phyloP scores from a whole-genome alignment of 1,140 invertebrate species.

The Drosophila elegans region DNA sequence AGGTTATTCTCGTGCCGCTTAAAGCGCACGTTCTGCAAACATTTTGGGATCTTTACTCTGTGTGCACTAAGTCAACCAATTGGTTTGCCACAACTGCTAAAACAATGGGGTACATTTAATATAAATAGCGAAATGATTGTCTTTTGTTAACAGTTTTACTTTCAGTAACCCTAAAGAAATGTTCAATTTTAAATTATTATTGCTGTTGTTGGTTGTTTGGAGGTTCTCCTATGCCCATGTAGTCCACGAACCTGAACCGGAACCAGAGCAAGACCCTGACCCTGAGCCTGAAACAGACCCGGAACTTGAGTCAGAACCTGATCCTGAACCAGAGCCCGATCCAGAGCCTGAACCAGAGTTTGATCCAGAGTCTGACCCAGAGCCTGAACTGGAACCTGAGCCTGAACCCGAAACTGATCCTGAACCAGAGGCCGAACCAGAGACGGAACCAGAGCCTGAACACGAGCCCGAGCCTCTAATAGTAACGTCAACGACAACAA shows the following conservation, averaged over 20 bases:
- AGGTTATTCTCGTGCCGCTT: conserved; percentile 25
- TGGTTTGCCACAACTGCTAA: conserved; percentile 1
- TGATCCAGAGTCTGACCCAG: background rate
- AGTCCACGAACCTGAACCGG: background rate
- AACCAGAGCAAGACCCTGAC: background rate
- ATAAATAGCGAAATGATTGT: conserved; percentile 7
- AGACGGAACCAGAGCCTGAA: background rate
- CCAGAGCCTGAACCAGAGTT: background rate
- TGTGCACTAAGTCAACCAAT: conserved; percentile 4
- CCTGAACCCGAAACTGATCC: background rate
- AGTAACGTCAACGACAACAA: background rate
- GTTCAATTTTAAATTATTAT: background rate
- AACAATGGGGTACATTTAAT: conserved; percentile 2
- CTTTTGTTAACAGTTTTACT: background rate
- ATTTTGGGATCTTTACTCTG: background rate
- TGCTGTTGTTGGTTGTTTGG: conserved; percentile 8
- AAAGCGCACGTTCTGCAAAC: conserved; percentile 31
- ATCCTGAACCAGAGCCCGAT: background rate
- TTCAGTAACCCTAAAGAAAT: conserved; percentile 2
- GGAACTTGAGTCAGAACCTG: background rate
- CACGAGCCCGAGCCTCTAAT: background rate
- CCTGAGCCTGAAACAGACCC: background rate
- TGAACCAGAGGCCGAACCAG: no score
- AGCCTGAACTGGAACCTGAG: background rate
- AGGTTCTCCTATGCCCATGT: background rate